Conservation (phyloP, 2,888 invertebrate genomes). For the Sphecodes monilicornis region DNA sequence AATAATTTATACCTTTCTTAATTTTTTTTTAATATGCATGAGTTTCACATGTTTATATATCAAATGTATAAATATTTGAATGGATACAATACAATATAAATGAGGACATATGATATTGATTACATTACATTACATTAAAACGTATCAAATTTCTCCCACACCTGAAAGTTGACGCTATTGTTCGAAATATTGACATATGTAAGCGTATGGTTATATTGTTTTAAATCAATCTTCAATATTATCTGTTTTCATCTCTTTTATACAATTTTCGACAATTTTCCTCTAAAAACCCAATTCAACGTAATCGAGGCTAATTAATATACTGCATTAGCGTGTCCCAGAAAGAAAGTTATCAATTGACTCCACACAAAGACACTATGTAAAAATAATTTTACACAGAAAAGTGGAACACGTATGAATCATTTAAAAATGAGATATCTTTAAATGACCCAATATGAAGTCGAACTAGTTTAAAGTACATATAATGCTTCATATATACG, state of each 20-base stretch:
- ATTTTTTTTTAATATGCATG: not conserved
- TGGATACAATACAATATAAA: not conserved
- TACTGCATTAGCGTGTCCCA: not conserved
- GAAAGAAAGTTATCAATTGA: not conserved
- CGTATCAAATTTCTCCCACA: too few relatives aligned
- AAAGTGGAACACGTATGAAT: not conserved
- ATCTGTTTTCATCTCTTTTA: not conserved
- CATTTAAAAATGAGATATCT: not conserved
- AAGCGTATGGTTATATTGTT: not conserved
- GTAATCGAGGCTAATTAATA: slow-evolving; percentile 1
- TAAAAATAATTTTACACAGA: not conserved
- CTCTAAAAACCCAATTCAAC: not conserved
- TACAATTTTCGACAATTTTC: not conserved
- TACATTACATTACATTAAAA: too few relatives aligned
- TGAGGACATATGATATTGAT: not conserved
- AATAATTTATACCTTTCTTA: not conserved
- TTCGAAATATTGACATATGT: not conserved
- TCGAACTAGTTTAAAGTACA: too few relatives aligned
- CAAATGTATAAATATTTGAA: not conserved
- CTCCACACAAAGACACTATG: not conserved
- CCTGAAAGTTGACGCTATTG: not conserved
- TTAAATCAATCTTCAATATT: not conserved
- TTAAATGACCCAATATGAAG: too few relatives aligned
- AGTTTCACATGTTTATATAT: not conserved
- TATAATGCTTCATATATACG: not conserved